Percentiles rank a stretch among this genome's conserved stretches.
These are phyloP conservation scores for Eumacrocentrus americanus DNA, from an alignment of 2,888 invertebrate species.

Conservation along the genomic window DNA sequence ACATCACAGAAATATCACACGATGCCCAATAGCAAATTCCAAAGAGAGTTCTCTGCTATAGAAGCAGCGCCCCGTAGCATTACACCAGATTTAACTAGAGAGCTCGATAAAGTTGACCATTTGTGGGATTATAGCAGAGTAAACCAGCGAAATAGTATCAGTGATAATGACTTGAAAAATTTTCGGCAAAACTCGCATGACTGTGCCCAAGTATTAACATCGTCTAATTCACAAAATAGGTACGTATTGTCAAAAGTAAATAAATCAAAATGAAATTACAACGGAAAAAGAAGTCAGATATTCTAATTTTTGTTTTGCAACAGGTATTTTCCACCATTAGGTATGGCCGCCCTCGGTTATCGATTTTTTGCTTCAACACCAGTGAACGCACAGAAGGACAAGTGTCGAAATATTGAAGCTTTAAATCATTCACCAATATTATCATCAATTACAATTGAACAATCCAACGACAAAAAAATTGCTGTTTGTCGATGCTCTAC, in stretches of 20 bases:
- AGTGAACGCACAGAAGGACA: constrained; percentile 41
- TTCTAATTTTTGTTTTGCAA: constrained; percentile 13
- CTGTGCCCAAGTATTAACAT: neutral
- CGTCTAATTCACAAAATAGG: constrained; percentile 12
- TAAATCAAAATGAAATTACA: neutral
- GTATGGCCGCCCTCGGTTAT: constrained; percentile 53
- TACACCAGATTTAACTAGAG: constrained; percentile 65
- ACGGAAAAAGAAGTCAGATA: neutral
- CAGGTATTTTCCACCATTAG: constrained; percentile 54
- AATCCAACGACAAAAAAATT: too few species aligned
- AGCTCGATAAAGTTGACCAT: too few species aligned
- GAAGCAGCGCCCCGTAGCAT: constrained; percentile 62
- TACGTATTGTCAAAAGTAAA: neutral
- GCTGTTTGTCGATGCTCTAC: too few species aligned
- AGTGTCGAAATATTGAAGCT: constrained; percentile 29
- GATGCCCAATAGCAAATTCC: constrained; percentile 62
- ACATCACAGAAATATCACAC: constrained; percentile 57
- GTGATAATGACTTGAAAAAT: neutral
- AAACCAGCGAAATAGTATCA: neutral
- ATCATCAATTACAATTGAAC: constrained; percentile 54
- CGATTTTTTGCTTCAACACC: constrained; percentile 56
- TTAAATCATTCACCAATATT: constrained; percentile 44
- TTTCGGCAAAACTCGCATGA: neutral
- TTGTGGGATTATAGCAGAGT: constrained; percentile 33
- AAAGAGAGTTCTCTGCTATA: constrained; percentile 50